Conservation (phyloP, 92 coral and sea anemone species). For the Pocillopora grandis region DNA sequence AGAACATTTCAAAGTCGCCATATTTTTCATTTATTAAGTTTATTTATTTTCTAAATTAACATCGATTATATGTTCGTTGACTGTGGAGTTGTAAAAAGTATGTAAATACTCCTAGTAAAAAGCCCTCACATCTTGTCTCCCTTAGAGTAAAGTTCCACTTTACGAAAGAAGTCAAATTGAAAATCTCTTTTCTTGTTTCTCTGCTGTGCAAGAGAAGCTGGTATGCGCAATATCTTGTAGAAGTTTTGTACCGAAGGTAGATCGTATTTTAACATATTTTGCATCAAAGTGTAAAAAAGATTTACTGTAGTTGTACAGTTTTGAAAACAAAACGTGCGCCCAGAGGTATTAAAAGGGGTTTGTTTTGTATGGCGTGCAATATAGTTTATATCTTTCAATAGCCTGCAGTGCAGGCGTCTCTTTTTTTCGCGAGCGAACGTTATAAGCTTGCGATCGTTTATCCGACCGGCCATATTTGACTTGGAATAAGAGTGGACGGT, state of each 20-base stretch:
- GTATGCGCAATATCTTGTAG: not conserved
- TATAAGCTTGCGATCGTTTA: too few relatives aligned
- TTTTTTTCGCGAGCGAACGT: too few relatives aligned
- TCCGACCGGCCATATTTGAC: too few relatives aligned
- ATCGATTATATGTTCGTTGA: not conserved
- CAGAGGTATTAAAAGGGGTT: conserved; percentile 26
- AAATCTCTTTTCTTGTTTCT: not conserved
- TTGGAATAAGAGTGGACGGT: too few relatives aligned
- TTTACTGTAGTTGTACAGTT: conserved; percentile 29
- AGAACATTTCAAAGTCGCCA: not conserved
- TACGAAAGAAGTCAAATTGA: not conserved
- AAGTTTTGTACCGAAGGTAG: conserved; percentile 24
- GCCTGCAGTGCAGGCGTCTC: too few relatives aligned
- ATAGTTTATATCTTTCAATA: too few relatives aligned
- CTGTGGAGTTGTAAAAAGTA: not conserved
- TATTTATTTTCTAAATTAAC: conserved; percentile 44
- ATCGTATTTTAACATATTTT: conserved; percentile 31
- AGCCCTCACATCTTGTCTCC: too few relatives aligned
- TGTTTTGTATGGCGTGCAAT: not conserved
- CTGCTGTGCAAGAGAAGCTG: conserved; percentile 27
- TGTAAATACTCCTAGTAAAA: too few relatives aligned
- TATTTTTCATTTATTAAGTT: conserved; percentile 13
- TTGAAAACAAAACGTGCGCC: not conserved
- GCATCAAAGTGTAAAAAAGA: conserved; percentile 26
- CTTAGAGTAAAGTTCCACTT: too few relatives aligned